Base-by-base conservation (phyloP, 1,140 invertebrate species). In the Monomorium pharaonis region DNA sequence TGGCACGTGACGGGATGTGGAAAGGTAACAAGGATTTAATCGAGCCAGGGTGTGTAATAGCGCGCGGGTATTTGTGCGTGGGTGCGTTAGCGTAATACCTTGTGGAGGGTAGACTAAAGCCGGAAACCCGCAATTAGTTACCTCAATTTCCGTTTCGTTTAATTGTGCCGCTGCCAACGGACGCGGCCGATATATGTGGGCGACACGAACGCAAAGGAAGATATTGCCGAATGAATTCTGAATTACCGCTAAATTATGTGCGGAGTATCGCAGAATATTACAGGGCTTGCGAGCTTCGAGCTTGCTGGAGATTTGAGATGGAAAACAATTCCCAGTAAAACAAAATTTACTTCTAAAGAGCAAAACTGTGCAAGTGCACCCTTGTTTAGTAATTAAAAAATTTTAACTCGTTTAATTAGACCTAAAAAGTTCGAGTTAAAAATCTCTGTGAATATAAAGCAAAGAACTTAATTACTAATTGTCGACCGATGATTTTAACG, bases 61-160 rank as follows among this genome's bases (percentile, higher is more conserved):
- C 47, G 54, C 27, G 18, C 10, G 56, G 9, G 16, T 70, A 51
- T 44, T 24, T 14, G 24, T 72, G 49, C 49, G 37, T 70, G 18
- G n/a, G 14, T 42, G 76, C 33, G 12, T 47, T 30, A 16, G 33
- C 47, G 69, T 74, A 81, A 72, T 81, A 60, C 27, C 67, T 83
- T 47, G 51, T 47, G 65, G 21, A 24, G 12, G 30, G 16, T 37
- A 58, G 49, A 83, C 78, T 44, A 70, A 83, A 60, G 18, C 18
- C 37, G 77, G 85, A 87, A 88, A 42, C 33, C 70, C 69, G n/a
- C 75, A 83, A 80, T 76, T 75, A 88, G 76, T 88, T 75, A 84
- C 69, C 60, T 87, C 69, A 76, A 88, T 88, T 88, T 87, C 70
- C 85, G 77, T 87, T 87, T 88, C 47, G 70, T 88, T 88, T 88